Evolutionary conservation across 2,113 vertebrate species (phyloP), one percentile per base, ranked within the genome.

Genomic region (Rynchops niger): DNA sequence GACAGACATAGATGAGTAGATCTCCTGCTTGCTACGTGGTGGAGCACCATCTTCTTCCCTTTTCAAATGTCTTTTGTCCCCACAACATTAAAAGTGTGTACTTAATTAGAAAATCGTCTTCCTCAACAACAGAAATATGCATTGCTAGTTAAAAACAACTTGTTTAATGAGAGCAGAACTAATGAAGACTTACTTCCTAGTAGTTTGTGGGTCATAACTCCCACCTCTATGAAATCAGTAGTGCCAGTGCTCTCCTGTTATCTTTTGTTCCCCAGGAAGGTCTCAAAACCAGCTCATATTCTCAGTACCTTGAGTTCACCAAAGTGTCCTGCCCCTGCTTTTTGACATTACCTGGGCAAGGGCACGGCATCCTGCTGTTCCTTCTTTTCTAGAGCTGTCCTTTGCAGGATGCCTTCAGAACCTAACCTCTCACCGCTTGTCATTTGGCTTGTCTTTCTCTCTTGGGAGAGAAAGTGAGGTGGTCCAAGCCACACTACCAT

Each of bases 31-130:
- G 34, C 30, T 52, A 43, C 9, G 9, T 36, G 29, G 5, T 25
- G 7, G 13, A 79, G 4, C 2, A 58, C 9, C 1, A 0, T 38
- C 15, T n/a, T 72, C 22, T 13, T 72, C 34, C 4, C 21, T 25
- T 80, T 47, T 20, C 34, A 83, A 43, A 52, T 6, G 7, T 19
- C 6, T 56, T 76, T 59, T 63, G 32, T 36, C 6, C 32, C n/a
- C 16, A 30, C 11, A 88, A 40, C 6, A n/a, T 38, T 20, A 19
- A 15, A 86, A 82, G 7, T 22, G 1, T 32, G 11, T 34, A 30
- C 2, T 34, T 71, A 34, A 34, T 55, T 50, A 32, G 18, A 86
- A 91, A 83, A 70, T 16, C 4, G 7, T 43, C 43, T 93, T 76
- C 20, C 18, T 79, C 58, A 78, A 52, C 12, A 73, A n/a, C 15